A percentile compares a stretch with the other conserved stretches of the same genome.
Conservation (phyloP, 2,888 invertebrate genomes). For the Odontothrips loti region DNA sequence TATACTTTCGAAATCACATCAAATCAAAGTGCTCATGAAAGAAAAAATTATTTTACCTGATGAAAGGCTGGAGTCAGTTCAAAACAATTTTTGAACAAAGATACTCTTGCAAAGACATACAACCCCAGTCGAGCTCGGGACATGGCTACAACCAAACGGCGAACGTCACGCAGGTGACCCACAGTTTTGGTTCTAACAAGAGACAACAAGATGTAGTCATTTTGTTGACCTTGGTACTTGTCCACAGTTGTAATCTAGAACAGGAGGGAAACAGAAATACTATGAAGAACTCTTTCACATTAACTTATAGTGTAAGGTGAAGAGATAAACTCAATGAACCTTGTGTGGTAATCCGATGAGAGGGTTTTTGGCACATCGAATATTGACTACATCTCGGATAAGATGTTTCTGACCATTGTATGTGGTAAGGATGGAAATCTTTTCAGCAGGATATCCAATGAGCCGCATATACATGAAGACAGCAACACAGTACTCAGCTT, state of each 20-base stretch:
- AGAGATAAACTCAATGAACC: constrained; percentile 47
- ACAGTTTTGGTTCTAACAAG: constrained; percentile 93
- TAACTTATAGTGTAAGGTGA: background rate
- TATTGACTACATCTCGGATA: constrained; percentile 90
- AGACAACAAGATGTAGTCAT: constrained; percentile 95
- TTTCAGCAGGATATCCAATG: constrained; percentile 92
- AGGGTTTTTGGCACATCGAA: constrained; percentile 89
- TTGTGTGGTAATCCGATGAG: constrained; percentile 90
- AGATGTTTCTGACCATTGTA: constrained; percentile 99
- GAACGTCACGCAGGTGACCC: constrained; percentile 95
- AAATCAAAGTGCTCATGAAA: constrained; percentile 3
- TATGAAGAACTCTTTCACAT: background rate
- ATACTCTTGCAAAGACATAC: constrained; percentile 90
- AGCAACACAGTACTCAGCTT: constrained; percentile 93
- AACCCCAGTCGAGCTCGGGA: constrained; percentile 94
- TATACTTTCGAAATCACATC: background rate
- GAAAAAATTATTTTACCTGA: constrained; percentile 54
- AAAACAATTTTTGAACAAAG: constrained; percentile 92
- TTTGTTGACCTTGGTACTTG: constrained; percentile 99
- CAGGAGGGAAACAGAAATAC: constrained; percentile 29
- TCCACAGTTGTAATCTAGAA: constrained; percentile 86
- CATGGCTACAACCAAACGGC: constrained; percentile 96
- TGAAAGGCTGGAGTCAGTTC: constrained; percentile 95
- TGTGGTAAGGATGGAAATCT: constrained; percentile 95
- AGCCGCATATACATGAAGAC: constrained; percentile 98